Base-by-base conservation (phyloP, 2,888 invertebrate species). In the Crossocerus cetratus region DNA sequence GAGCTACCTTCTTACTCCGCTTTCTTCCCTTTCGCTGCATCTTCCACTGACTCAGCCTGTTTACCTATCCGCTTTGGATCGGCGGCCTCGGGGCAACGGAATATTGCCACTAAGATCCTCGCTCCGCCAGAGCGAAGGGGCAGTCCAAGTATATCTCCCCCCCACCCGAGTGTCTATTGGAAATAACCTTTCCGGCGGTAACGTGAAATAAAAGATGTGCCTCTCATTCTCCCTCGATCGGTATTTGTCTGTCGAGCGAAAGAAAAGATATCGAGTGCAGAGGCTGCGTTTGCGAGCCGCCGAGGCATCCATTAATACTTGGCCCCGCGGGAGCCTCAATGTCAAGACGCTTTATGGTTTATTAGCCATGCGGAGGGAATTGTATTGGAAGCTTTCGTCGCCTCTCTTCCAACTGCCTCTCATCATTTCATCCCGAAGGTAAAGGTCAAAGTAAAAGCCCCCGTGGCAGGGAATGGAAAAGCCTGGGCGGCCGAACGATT, bases 31-130 rank as follows among this genome's bases (percentile, higher is more conserved):
- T 11, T 8, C 32, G 32, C 49, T 49, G 16, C 49, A 49, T 49
- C 16, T 13, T 16, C 49, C 49, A 49, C 49, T 49, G 49, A 49
- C 49, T 49, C 18, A 56, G 56, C 20, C 16, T 56, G 56, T 56
- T 56, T 56, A 22, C 56, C 18, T 20, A 18, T 56, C 56, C 18
- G 22, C 56, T 56, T 3, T 20, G 18, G 56, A 14, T 20, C 3
- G 3, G 16, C 5, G 14, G 49, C 56, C 56, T 13, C 8, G 3
- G 18, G 56, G 18, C 20, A 20, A 22, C 56, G 14, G 56, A 22
- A 56, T 56, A 56, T 56, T 56, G 22, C 56, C 56, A 22, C 20
- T 20, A 22, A 22, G 56, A 56, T 56, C 22, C 32, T 11, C 32
- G 56, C 21, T 14, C 56, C 16, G 20, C 14, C 22, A 56, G 20